These are phyloP conservation scores for Gallinago undulata DNA, from an alignment of 2,113 vertebrate species.

Conservation along the genomic window DNA sequence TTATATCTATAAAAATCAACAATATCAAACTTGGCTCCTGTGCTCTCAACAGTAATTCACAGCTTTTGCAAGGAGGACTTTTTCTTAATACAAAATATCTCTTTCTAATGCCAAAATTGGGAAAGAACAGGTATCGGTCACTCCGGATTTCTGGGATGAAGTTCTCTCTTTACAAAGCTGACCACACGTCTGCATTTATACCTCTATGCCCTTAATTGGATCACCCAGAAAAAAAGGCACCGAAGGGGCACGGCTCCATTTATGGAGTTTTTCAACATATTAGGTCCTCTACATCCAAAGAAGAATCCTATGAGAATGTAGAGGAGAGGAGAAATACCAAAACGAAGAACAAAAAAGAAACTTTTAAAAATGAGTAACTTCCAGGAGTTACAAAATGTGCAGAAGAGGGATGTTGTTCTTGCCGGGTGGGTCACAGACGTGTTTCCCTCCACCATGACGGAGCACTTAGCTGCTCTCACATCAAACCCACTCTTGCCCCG, in stretches of 20 bases:
- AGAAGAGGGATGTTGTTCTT: background rate
- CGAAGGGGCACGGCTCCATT: background rate
- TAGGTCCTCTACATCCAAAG: background rate
- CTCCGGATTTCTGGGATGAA: background rate
- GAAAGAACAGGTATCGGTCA: background rate
- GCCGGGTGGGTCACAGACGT: background rate
- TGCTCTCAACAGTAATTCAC: background rate
- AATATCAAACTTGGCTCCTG: background rate
- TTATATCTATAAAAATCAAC: background rate
- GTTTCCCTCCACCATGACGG: background rate
- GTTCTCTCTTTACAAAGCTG: background rate
- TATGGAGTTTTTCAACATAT: background rate
- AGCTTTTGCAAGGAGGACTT: background rate
- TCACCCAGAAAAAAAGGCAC: background rate
- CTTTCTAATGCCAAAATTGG: background rate
- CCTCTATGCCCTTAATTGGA: background rate
- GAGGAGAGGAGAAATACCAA: background rate
- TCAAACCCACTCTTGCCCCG: background rate
- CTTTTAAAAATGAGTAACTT: background rate
- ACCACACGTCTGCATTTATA: background rate
- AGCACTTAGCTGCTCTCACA: background rate
- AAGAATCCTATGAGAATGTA: background rate
- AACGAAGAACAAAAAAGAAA: accelerated
- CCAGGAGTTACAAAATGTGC: background rate
- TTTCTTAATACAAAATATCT: background rate